Base-by-base conservation (phyloP, 2,888 invertebrate species). In the Ephialtes manifestator region DNA sequence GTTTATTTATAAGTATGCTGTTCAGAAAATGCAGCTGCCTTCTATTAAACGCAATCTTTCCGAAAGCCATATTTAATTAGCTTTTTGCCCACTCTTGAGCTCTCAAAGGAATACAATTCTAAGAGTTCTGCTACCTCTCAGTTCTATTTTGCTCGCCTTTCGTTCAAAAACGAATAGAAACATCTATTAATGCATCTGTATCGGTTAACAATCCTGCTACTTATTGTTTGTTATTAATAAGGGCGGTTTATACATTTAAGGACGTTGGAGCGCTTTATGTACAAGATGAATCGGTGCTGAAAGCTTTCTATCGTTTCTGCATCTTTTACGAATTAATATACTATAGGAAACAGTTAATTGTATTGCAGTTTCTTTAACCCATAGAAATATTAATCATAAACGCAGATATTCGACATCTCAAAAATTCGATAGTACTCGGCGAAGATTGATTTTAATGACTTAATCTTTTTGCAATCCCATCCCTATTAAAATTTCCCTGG, bases 1-100 rank as follows among this genome's bases (percentile, higher is more conserved):
- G 18, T 53, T 53, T 24, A 24, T 15, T 24, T 55, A 11, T 35
- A 63, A n/a, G 35, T 63, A 18, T 35, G 63, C 39, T 63, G 60
- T 31, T 63, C 63, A 63, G 63, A 63, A 39, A 63, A 63, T 63
- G 31, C 35, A 63, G 18, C 60, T 31, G 60, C 60, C 31, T 63
- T 39, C 13, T 39, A 35, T 35, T 24, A 24, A 63, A 18, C 63
- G 63, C 10, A n/a, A 63, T 18, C 8, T 35, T 39, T n/a, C 35
- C 31, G 31, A n/a, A 28, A 60, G 28, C 15, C 7, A 31, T 31
- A 13, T 60, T 31, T 60, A 53, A 53, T 53, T 53, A 8, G 8
- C n/a, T 53, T 53, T 24, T 55, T 20, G 11, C 55, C 55, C 20
- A 55, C 24, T 55, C 55, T 2, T 20, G 8, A 11, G 8, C 4